Percentiles rank a stretch among this genome's conserved stretches.
These are phyloP conservation scores for Phanerotoma sp. DNA, from an alignment of 2,888 invertebrate species.

Conservation along the genomic window DNA sequence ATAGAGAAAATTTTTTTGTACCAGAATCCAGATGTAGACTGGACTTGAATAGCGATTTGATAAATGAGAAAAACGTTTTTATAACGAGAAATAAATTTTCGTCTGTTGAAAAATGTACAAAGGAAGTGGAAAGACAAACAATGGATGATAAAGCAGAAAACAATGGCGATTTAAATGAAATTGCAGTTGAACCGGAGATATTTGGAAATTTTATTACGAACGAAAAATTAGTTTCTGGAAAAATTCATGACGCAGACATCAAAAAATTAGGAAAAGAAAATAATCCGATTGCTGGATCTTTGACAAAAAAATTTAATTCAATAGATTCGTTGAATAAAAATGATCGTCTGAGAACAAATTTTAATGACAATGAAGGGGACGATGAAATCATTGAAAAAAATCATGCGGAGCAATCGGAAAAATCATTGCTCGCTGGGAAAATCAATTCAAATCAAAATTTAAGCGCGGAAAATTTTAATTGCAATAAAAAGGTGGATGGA, in stretches of 20 bases:
- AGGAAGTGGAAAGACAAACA: constrained; percentile 6
- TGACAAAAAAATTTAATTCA: too few species aligned
- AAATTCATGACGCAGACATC: neutral
- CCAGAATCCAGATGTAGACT: too few species aligned
- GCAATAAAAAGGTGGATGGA: neutral
- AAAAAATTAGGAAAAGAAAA: neutral
- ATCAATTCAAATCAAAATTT: neutral
- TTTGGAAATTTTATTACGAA: too few species aligned
- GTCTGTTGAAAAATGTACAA: neutral
- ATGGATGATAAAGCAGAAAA: constrained; percentile 12
- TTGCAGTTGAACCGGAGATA: too few species aligned
- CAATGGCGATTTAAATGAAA: neutral
- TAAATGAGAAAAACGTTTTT: neutral
- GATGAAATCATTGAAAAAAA: too few species aligned
- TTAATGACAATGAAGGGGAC: too few species aligned
- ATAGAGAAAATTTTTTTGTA: too few species aligned
- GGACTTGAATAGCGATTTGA: neutral
- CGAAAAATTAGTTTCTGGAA: neutral
- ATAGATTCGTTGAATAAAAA: too few species aligned
- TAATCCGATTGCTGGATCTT: neutral
- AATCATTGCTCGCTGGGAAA: neutral
- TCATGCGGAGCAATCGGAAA: neutral
- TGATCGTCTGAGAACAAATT: too few species aligned
- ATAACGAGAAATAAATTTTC: constrained; percentile 7
- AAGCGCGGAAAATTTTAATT: neutral